Base-by-base conservation (phyloP, 1,140 invertebrate species). In the Sycobia sp. region DNA sequence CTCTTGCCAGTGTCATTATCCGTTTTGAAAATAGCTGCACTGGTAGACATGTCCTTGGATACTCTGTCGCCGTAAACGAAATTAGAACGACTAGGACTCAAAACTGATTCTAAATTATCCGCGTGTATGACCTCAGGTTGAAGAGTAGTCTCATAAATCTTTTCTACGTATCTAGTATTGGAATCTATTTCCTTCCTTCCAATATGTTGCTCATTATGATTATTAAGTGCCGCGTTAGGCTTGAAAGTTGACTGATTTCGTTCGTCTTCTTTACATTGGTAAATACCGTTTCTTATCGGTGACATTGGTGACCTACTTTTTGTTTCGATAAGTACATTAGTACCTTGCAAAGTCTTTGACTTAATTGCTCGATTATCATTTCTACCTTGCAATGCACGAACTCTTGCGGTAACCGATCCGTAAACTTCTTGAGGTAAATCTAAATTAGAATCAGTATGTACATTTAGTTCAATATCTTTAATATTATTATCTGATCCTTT, bases 51-150 rank as follows among this genome's bases (percentile, higher is more conserved):
- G 49, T 68, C 68, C n/a, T 60, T 60, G 34, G 49, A 22, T n/a
- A 51, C n/a, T 16, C 38, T 54, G 22, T 76, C 73, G 22, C 71
- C 71, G 39, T 77, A 77, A 59, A 71, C 72, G 5, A 76, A 14
- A 63, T 60, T 39, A 55, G 72, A 49, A 57, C 51, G 10, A 29
- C 66, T 34, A 53, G 75, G 58, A 51, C 62, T 63, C 7, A 76
- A 58, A 5, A 76, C 53, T 23, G 73, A 69, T 25, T 72, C 67
- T 8, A 76, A 66, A 59, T 75, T 67, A 22, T 76, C 69, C 8
- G 68, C 66, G 38, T 75, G 73, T 36, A 77, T 72, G 36, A 76
- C 72, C 39, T 74, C 68, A 13, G 74, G 72, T 43, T 74, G 70
- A 14, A 76, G 41, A 10, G 68, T 70, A 2, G 67, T 68, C 25